These are phyloP conservation scores for Cossypha caffra DNA, from an alignment of 2,797 vertebrate species.

Conservation along the genomic window DNA sequence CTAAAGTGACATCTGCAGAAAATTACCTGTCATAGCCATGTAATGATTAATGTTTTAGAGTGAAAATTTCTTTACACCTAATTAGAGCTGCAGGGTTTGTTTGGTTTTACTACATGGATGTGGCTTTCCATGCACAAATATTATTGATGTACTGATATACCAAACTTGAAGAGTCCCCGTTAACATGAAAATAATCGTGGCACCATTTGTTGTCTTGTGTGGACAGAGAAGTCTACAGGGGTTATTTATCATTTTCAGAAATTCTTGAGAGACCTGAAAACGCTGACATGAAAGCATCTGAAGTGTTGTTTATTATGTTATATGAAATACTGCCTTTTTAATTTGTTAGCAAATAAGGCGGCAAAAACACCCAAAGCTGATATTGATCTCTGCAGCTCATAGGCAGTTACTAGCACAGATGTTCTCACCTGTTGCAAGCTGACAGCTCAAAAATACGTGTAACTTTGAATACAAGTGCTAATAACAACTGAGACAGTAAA, in stretches of 20 bases:
- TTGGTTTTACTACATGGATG: neutral
- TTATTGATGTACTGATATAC: neutral
- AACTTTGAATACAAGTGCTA: conserved; percentile 54
- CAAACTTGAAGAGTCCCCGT: neutral
- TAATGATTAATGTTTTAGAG: neutral
- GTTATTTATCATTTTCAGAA: neutral
- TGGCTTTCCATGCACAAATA: neutral
- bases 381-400: conserved; percentile 45
- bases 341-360: neutral
- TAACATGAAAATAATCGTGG: neutral
- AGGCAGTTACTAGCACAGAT: conserved; percentile 66
- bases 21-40: neutral
- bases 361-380: neutral
- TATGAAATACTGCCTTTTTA: neutral
- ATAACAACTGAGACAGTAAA: conserved; percentile 66
- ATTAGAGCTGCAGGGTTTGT: neutral
- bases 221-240: neutral
- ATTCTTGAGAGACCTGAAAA: neutral
- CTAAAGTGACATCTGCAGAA: rapidly evolving
- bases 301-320: neutral
- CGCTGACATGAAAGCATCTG: neutral
- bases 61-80: neutral
- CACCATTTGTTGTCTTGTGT: neutral
- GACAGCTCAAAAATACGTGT: conserved; percentile 59
- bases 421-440: conserved; percentile 61